phyloP scores from a whole-genome alignment of 2,113 vertebrate species.

The Crotalus helleri region DNA sequence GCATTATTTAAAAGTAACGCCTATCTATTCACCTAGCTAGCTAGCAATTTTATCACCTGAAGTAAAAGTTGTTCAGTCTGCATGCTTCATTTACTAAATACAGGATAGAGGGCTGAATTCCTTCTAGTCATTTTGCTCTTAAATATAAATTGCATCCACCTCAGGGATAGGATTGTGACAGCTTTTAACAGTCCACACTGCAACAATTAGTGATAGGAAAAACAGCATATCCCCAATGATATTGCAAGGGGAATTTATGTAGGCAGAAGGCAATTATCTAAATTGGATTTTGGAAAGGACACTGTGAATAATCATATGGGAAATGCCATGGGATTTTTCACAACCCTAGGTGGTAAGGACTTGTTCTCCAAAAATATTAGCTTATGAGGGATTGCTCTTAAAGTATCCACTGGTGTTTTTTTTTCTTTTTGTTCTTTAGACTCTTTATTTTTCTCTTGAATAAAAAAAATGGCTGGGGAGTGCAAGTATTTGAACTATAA shows the following conservation, averaged over 20 bases:
- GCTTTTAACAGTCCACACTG: slow-evolving; percentile 52
- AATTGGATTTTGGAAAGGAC: slow-evolving; percentile 67
- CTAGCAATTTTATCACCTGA: slow-evolving; percentile 13
- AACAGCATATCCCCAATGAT: slow-evolving; percentile 53
- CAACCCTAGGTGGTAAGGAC: slow-evolving; percentile 61
- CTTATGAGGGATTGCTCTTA: slow-evolving; percentile 60
- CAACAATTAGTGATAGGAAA: slow-evolving; percentile 56
- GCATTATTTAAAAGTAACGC: not conserved
- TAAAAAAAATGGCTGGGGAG: slow-evolving; percentile 56
- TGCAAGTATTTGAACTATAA: slow-evolving; percentile 59
- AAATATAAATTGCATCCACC: slow-evolving; percentile 52
- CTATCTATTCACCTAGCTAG: not conserved
- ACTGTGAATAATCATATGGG: slow-evolving; percentile 65
- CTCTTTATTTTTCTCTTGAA: slow-evolving; percentile 60
- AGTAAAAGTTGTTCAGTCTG: slow-evolving; percentile 5
- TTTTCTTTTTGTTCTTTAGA: slow-evolving; percentile 5
- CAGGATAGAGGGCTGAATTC: slow-evolving; percentile 36
- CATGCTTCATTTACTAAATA: not conserved
- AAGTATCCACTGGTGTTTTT: slow-evolving; percentile 47
- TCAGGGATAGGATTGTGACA: slow-evolving; percentile 53
- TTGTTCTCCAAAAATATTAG: slow-evolving; percentile 60
- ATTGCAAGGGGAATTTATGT: slow-evolving; percentile 55
- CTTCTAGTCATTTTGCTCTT: slow-evolving; percentile 18
- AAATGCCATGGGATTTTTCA: slow-evolving; percentile 65
- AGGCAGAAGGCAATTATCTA: slow-evolving; percentile 64